A percentile compares a stretch with the other conserved stretches of the same genome.
phyloP scores from a whole-genome alignment of 2,113 vertebrate species.

The Vombatus ursinus region DNA sequence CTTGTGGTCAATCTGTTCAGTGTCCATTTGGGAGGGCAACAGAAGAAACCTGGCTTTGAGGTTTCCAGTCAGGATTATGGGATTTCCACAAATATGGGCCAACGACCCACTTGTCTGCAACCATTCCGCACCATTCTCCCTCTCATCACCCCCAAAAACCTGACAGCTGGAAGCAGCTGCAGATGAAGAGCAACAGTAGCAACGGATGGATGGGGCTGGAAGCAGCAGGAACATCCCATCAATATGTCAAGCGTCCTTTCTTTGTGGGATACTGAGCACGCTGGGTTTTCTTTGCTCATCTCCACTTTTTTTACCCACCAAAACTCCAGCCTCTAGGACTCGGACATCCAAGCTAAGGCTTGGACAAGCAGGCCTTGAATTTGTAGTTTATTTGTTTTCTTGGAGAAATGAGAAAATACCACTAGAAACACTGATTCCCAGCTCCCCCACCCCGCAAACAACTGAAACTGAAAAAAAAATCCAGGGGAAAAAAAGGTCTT shows the following conservation, averaged over 20 bases:
- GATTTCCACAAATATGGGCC: not conserved
- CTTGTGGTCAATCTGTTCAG: not conserved
- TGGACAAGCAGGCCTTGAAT: conserved; percentile 30
- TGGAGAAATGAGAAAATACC: conserved; percentile 56
- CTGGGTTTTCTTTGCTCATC: not conserved
- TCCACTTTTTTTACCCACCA: not conserved
- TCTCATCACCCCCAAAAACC: not conserved
- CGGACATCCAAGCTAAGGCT: conserved; percentile 29
- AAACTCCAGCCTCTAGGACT: not conserved
- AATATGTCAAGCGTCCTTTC: not conserved
- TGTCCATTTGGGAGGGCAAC: not conserved
- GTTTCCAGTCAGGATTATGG: too few species aligned
- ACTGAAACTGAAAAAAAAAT: conserved; percentile 62
- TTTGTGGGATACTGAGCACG: not conserved
- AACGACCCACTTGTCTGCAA: not conserved
- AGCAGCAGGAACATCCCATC: not conserved
- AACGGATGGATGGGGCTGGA: not conserved
- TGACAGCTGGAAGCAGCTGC: not conserved
- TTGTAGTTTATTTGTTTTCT: conserved; percentile 68
- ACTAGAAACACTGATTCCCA: conserved; percentile 52
- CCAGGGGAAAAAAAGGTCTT: conserved; percentile 58
- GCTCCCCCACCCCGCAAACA: conserved; percentile 20
- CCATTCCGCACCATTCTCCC: not conserved
- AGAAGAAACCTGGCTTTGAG: not conserved
- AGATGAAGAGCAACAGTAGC: not conserved